Evolutionary conservation across 2,797 vertebrate genomes (phyloP).

Genomic region (Margarornis squamiger): DNA sequence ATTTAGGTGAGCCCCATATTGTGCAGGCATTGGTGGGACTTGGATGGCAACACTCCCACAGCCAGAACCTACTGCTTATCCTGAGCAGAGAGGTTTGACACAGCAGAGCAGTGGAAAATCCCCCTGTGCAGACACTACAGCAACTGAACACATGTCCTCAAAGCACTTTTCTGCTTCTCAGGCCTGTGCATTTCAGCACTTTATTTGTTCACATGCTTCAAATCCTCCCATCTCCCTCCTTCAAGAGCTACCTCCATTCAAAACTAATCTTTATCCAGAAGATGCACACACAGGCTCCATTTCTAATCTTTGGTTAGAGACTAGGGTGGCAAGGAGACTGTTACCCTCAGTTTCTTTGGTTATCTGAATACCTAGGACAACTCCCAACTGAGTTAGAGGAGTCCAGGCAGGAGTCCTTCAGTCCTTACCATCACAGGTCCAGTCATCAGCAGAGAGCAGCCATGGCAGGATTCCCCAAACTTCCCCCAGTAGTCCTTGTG

Average conservation of each 20-base stretch:
- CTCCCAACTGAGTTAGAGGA: background rate
- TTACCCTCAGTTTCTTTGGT: background rate
- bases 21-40: background rate
- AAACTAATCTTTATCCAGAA: background rate
- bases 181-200: background rate
- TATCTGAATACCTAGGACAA: background rate
- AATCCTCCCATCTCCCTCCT: background rate
- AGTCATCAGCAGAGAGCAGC: constrained; percentile 94
- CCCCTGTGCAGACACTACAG: background rate
- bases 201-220: background rate
- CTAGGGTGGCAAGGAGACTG: background rate
- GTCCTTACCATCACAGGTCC: constrained; percentile 92
- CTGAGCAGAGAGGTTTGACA: background rate
- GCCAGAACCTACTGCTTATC: background rate
- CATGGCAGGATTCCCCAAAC: constrained; percentile 93
- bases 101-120: background rate
- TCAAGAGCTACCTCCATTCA: background rate
- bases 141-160: background rate
- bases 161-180: background rate
- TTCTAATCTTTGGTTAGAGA: background rate
- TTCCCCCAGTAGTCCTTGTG: constrained; percentile 94
- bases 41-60: background rate
- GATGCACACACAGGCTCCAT: background rate
- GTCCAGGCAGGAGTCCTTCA: background rate
- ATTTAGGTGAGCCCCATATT: background rate